Percentiles rank a stretch among this genome's conserved stretches.
Evolutionary conservation across 2,888 invertebrate species (phyloP).

Genomic region (Graphium colonna): DNA sequence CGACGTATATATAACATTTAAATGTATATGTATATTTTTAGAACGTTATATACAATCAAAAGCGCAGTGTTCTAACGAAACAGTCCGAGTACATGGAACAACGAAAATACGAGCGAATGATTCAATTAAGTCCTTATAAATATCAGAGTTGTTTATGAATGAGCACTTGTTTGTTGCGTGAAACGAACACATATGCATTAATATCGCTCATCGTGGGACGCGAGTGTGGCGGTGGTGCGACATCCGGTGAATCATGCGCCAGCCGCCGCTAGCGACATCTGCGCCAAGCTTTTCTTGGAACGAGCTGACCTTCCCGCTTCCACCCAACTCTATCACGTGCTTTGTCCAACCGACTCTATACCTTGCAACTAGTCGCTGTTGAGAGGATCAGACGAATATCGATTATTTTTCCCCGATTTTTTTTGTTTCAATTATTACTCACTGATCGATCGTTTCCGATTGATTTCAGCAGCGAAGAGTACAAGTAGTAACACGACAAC

Average conservation of each 20-base stretch:
- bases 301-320: constrained; percentile 58
- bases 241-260: constrained; percentile 47
- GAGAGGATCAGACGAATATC: constrained; percentile 59
- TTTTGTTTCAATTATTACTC: constrained; percentile 25
- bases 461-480: constrained; percentile 78
- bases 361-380: constrained; percentile 74
- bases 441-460: constrained; percentile 49
- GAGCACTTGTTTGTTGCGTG: constrained; percentile 49
- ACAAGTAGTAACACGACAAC: constrained; percentile 73
- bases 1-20: no score
- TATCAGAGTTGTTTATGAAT: constrained; percentile 54
- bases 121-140: constrained; percentile 27
- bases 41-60: constrained; percentile 2
- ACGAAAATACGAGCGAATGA: constrained; percentile 7
- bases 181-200: constrained; percentile 29
- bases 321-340: constrained; percentile 41
- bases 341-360: not conserved
- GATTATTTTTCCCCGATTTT: constrained; percentile 23
- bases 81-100: constrained; percentile 16
- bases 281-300: constrained; percentile 56
- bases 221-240: constrained; percentile 31
- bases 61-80: constrained; percentile 1
- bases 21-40: not conserved
- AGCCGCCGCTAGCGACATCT: constrained; percentile 30
- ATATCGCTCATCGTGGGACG: constrained; percentile 13